Percentiles rank a stretch among this genome's conserved stretches.
These are phyloP conservation scores for Leptarthrus brevirostris DNA, from an alignment of 2,888 invertebrate species.

Conservation along the genomic window DNA sequence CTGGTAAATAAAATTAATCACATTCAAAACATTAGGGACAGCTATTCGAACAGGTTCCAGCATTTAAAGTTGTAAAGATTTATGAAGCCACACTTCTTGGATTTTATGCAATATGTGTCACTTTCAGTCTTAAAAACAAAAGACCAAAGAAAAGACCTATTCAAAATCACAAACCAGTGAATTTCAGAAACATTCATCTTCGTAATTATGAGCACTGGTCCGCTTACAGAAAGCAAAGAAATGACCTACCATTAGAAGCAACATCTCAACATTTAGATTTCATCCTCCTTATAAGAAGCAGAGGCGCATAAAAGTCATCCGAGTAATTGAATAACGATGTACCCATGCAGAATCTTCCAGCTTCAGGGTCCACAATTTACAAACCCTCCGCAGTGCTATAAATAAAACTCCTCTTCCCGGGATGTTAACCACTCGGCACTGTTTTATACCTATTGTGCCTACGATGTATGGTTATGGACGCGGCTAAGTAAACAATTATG, in stretches of 20 bases:
- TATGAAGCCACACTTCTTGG: no score
- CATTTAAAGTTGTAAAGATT: no score
- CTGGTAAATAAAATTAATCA: no score
- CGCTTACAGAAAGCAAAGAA: neutral
- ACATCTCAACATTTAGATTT: neutral
- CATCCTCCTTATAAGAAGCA: neutral
- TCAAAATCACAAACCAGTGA: neutral
- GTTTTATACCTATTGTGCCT: neutral
- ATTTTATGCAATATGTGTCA: no score
- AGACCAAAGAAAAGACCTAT: no score
- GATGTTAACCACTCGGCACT: neutral
- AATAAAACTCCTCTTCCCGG: neutral
- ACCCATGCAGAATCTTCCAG: neutral
- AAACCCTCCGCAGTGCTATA: neutral
- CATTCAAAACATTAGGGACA: no score
- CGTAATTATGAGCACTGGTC: neutral
- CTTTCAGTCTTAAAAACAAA: no score
- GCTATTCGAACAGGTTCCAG: no score
- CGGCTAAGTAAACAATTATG: neutral
- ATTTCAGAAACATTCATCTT: neutral
- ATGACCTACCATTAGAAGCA: neutral
- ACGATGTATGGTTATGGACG: neutral
- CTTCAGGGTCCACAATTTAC: neutral
- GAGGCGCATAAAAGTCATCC: neutral
- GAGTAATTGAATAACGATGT: slow-evolving; percentile 6